Percentiles rank a stretch among this genome's conserved stretches.
Conservation (phyloP, 1,140 invertebrate species). For the Phocides pigmalion region DNA sequence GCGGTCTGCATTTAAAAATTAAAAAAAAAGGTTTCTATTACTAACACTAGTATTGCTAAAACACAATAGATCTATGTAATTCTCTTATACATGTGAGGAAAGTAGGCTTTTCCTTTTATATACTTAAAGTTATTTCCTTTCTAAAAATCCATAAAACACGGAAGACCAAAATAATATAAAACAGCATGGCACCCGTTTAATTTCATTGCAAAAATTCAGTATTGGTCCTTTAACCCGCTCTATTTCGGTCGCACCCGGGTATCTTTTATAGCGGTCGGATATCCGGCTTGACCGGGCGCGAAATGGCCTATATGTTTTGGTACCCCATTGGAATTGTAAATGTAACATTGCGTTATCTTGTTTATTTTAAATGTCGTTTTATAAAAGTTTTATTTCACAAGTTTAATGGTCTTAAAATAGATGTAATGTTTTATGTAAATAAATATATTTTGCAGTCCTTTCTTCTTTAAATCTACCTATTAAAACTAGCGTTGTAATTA, state of each 20-base stretch:
- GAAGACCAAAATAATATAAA: neutral
- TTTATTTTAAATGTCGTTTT: neutral
- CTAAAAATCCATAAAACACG: neutral
- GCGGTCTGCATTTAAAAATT: too few species aligned
- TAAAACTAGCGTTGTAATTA: too few species aligned
- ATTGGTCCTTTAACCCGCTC: constrained; percentile 2
- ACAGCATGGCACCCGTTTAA: neutral
- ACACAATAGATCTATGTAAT: too few species aligned
- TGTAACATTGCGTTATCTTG: neutral
- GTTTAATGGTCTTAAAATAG: too few species aligned
- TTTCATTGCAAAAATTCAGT: neutral
- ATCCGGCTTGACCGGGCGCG: constrained; percentile 13
- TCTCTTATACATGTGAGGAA: too few species aligned
- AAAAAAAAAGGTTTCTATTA: too few species aligned
- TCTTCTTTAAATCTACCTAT: too few species aligned
- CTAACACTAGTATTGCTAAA: too few species aligned
- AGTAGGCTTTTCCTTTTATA: neutral
- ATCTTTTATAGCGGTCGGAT: constrained; percentile 31
- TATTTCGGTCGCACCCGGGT: constrained; percentile 12
- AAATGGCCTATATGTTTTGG: neutral
- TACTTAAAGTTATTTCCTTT: neutral
- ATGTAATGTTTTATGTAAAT: too few species aligned
- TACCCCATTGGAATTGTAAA: neutral
- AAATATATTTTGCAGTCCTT: too few species aligned
- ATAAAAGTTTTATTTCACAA: too few species aligned